These are phyloP conservation scores for Chaetophractus vellerosus DNA, from an alignment of 2,797 vertebrate species.

Conservation along the genomic window DNA sequence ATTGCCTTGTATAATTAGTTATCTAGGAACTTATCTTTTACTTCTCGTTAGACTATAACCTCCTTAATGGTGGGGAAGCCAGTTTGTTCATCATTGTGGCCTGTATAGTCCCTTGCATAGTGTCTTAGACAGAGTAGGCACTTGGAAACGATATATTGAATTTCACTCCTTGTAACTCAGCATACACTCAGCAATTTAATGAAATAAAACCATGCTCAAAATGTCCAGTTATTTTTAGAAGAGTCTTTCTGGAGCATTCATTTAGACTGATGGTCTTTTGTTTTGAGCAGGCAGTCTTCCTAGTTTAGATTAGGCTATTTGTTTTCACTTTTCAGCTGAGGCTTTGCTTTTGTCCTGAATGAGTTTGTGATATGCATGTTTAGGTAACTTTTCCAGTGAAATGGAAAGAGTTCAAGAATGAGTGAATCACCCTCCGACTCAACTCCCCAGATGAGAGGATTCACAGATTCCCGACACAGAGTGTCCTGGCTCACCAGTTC, in stretches of 20 bases:
- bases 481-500: no score
- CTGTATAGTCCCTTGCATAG: neutral
- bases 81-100: neutral
- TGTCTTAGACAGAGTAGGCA: neutral
- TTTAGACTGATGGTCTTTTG: slow-evolving; percentile 11
- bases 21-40: neutral
- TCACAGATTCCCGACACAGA: no score
- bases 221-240: slow-evolving; percentile 51
- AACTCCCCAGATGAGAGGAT: no score
- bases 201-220: slow-evolving; percentile 20
- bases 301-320: neutral
- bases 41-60: neutral
- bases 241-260: slow-evolving; percentile 43
- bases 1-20: neutral
- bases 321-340: slow-evolving; percentile 7
- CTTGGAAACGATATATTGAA: neutral
- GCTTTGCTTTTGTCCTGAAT: slow-evolving; percentile 11
- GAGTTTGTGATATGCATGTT: slow-evolving; percentile 19
- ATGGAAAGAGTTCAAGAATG: neutral
- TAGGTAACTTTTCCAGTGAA: slow-evolving; percentile 32
- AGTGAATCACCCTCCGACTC: no score
- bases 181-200: slow-evolving; percentile 59
- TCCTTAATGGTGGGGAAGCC: neutral
- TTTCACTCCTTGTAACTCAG: slow-evolving; percentile 31
- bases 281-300: neutral